Evolutionary conservation across 2,888 invertebrate genomes (phyloP).

Genomic region (Athalia rosae): DNA sequence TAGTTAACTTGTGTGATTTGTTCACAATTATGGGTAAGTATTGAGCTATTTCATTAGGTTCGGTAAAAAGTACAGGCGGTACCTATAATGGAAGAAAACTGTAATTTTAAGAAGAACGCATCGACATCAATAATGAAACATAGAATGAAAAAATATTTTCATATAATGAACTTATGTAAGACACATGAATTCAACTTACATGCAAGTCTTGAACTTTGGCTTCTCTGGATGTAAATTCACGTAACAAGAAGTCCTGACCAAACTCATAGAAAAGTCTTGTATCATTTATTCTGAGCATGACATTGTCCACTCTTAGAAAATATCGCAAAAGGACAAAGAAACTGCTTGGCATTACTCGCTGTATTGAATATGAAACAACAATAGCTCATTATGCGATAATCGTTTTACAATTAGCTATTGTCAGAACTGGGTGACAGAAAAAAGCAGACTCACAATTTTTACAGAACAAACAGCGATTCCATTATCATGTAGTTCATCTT

Average conservation of each 20-base stretch:
- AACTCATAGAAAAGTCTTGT: constrained; percentile 90
- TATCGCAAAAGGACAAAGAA: constrained; percentile 93
- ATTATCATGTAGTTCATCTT: constrained; percentile 99
- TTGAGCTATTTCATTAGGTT: constrained; percentile 82
- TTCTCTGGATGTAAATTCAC: constrained; percentile 89
- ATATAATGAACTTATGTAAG: neutral
- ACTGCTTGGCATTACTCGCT: constrained; percentile 97
- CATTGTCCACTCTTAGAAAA: constrained; percentile 95
- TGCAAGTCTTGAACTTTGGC: constrained; percentile 82
- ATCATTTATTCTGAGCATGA: constrained; percentile 90
- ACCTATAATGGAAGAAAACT: constrained; percentile 71
- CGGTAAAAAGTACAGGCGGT: constrained; percentile 78
- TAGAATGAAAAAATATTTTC: neutral
- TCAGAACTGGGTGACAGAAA: neutral
- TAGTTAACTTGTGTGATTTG: constrained; percentile 73
- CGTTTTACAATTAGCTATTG: neutral
- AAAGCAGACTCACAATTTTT: constrained; percentile 88
- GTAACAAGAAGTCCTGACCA: constrained; percentile 84
- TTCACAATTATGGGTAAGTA: constrained; percentile 78
- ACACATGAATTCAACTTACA: constrained; percentile 71
- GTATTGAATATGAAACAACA: constrained; percentile 61
- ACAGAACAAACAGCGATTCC: constrained; percentile 93
- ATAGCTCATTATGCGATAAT: neutral
- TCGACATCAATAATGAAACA: constrained; percentile 13
- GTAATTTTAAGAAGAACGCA: constrained; percentile 2